Conservation (phyloP, 2,797 vertebrate species). For the Lagorchestes hirsutus region DNA sequence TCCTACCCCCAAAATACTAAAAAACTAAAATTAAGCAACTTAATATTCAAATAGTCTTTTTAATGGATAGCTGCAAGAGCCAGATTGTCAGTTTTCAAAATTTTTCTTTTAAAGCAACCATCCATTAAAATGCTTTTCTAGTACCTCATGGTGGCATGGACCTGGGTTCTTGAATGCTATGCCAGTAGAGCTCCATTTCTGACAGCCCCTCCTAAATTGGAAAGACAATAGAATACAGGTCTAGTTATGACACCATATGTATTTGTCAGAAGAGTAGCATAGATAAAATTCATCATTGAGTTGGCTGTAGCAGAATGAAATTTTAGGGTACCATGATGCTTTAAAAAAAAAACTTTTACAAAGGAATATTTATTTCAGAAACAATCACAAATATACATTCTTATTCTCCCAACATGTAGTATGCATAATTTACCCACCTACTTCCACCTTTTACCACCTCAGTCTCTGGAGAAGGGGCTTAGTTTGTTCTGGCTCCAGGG, state of each 20-base stretch:
- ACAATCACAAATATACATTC: neutral
- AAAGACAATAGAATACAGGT: neutral
- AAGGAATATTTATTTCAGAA: neutral
- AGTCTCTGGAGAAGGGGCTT: neutral
- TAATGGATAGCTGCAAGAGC: neutral
- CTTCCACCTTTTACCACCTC: neutral
- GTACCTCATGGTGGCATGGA: neutral
- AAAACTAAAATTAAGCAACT: neutral
- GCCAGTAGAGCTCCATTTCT: neutral
- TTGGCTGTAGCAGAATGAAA: neutral
- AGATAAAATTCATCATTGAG: neutral
- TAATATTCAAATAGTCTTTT: neutral
- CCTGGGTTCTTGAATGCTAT: neutral
- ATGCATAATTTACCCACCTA: neutral
- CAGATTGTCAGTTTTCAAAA: neutral
- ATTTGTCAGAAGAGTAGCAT: neutral
- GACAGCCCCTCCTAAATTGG: neutral
- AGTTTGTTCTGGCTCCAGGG: neutral
- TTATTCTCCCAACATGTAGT: neutral
- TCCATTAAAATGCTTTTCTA: neutral
- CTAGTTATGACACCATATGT: neutral
- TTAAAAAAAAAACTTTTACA: neutral
- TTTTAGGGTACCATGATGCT: neutral
- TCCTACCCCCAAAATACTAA: neutral
- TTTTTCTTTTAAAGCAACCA: neutral